Conservation (phyloP, 2,113 vertebrate genomes). For the Gavia stellata region DNA sequence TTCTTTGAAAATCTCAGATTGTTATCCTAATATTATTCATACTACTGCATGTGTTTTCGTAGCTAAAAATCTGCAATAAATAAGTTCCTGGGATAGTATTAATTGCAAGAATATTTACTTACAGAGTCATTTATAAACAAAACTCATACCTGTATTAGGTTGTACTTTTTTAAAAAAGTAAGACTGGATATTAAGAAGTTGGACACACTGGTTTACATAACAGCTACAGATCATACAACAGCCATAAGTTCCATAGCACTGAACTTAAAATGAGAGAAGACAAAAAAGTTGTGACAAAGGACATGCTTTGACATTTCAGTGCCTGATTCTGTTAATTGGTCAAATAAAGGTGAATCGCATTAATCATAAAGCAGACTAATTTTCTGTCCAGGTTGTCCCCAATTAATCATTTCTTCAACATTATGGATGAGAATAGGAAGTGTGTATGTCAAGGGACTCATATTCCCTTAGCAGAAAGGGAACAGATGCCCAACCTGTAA, state of each 20-base stretch:
- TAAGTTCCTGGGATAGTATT: background rate
- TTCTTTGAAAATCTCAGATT: slow-evolving; percentile 7
- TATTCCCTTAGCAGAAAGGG: background rate
- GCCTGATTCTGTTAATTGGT: slow-evolving; percentile 9
- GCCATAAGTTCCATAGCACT: background rate
- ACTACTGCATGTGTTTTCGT: background rate
- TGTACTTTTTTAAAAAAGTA: background rate
- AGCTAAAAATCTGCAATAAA: background rate
- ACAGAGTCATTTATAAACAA: background rate
- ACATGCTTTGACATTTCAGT: background rate
- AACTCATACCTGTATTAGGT: background rate
- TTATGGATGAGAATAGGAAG: background rate
- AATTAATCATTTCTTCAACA: background rate
- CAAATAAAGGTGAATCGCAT: slow-evolving; percentile 18
- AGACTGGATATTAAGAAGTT: background rate
- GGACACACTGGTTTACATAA: background rate
- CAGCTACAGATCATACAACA: background rate
- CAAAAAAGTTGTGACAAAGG: background rate
- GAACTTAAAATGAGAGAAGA: background rate
- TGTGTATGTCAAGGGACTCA: background rate
- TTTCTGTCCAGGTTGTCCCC: background rate
- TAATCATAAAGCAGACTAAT: slow-evolving; percentile 16
- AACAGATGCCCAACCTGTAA: background rate
- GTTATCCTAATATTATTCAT: slow-evolving; percentile 17
- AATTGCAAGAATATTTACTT: slow-evolving; percentile 14